Conservation (phyloP, 2,113 vertebrate genomes). For the Nesoenas mayeri region DNA sequence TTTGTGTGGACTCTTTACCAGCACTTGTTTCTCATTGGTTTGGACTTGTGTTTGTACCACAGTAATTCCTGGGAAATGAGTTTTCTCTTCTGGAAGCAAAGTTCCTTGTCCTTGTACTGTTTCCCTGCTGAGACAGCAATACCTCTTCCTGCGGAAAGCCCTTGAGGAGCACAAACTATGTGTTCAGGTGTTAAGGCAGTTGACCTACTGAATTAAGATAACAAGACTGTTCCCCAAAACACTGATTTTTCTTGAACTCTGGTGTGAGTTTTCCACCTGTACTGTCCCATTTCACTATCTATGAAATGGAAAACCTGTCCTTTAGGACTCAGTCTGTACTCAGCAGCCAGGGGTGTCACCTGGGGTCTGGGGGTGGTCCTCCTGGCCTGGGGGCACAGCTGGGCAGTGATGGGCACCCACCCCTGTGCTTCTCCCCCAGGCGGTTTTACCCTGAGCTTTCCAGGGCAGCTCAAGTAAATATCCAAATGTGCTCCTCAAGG, state of each 20-base stretch:
- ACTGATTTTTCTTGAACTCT: not conserved
- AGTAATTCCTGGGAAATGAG: not conserved
- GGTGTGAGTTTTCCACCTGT: not conserved
- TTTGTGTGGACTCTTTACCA: not conserved
- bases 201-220: not conserved
- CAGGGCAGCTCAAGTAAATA: not conserved
- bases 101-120: not conserved
- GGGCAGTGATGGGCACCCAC: no score
- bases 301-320: not conserved
- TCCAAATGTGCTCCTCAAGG: not conserved
- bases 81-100: not conserved
- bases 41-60: not conserved
- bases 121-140: not conserved
- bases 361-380: not conserved
- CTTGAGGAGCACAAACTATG: not conserved
- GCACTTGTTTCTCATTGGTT: not conserved
- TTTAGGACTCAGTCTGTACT: not conserved
- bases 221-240: not conserved
- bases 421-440: not conserved
- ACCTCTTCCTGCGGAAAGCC: not conserved
- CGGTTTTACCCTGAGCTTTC: not conserved
- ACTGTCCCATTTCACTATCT: not conserved
- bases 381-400: not conserved
- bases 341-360: not conserved
- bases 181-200: no score